Conservation (phyloP, 2,888 invertebrate genomes). For the Drosophila kambysellisi region DNA sequence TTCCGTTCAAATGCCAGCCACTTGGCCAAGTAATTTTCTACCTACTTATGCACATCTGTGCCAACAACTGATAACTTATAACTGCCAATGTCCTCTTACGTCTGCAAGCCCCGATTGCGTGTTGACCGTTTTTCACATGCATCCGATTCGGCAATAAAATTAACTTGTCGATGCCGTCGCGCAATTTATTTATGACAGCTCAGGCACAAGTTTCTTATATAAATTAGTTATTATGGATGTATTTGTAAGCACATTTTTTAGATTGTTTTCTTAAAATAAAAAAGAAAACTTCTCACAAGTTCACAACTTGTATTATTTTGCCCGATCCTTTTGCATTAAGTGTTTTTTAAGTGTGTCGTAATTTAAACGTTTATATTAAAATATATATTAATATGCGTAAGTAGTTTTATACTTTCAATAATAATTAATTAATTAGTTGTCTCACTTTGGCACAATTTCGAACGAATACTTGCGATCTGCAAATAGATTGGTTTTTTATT, state of each 20-base stretch:
- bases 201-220: slow-evolving; percentile 29
- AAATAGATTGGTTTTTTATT: slow-evolving; percentile 5
- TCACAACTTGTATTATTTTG: not conserved
- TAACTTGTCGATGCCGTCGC: slow-evolving; percentile 43
- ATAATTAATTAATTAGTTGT: not conserved
- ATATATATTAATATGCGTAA: not conserved
- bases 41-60: slow-evolving; percentile 32
- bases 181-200: slow-evolving; percentile 56
- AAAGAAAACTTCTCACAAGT: not conserved
- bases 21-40: slow-evolving; percentile 37
- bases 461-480: slow-evolving; percentile 21
- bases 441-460: slow-evolving; percentile 5
- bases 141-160: slow-evolving; percentile 54
- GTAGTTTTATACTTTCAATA: not conserved
- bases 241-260: not conserved
- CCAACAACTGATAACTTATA: slow-evolving; percentile 33
- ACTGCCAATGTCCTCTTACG: slow-evolving; percentile 11
- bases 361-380: not conserved
- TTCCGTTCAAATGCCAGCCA: not conserved
- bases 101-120: slow-evolving; percentile 47
- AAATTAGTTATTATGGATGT: slow-evolving; percentile 2
- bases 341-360: not conserved
- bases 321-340: not conserved
- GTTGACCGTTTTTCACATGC: slow-evolving; percentile 32
- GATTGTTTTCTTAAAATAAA: not conserved